Conservation (phyloP, 2,113 vertebrate species). For the Gyps fulvus region DNA sequence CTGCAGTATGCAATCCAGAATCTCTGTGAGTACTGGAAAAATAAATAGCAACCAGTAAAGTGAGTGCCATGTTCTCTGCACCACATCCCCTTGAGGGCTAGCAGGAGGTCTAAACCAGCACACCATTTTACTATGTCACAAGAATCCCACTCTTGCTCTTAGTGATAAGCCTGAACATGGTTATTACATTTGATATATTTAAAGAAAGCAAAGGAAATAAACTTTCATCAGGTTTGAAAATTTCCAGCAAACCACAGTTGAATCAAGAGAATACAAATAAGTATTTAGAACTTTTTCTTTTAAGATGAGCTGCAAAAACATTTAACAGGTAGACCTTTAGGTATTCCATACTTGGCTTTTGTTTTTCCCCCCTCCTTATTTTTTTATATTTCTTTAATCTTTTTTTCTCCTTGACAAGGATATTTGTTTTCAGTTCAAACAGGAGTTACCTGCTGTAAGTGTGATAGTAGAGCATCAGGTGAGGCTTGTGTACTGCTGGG, state of each 20-base stretch:
- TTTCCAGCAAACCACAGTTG: not conserved
- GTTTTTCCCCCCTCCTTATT: fast-evolving
- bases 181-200: not conserved
- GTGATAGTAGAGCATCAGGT: not conserved
- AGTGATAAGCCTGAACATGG: not conserved
- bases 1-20: not conserved
- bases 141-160: not conserved
- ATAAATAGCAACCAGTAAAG: not conserved
- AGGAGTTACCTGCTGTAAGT: not conserved
- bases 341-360: not conserved
- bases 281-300: not conserved
- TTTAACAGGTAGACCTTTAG: not conserved
- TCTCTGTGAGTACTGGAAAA: not conserved
- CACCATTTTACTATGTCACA: not conserved
- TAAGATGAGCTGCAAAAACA: not conserved
- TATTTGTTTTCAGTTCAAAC: not conserved
- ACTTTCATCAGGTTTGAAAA: not conserved
- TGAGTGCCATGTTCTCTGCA: not conserved
- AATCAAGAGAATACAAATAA: not conserved
- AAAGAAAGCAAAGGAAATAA: not conserved
- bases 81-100: not conserved
- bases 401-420: not conserved
- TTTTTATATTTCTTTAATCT: not conserved
- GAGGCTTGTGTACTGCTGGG: not conserved
- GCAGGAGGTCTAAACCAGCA: not conserved